Conservation (phyloP, 2,797 vertebrate species). For the Gambusia yucatana region DNA sequence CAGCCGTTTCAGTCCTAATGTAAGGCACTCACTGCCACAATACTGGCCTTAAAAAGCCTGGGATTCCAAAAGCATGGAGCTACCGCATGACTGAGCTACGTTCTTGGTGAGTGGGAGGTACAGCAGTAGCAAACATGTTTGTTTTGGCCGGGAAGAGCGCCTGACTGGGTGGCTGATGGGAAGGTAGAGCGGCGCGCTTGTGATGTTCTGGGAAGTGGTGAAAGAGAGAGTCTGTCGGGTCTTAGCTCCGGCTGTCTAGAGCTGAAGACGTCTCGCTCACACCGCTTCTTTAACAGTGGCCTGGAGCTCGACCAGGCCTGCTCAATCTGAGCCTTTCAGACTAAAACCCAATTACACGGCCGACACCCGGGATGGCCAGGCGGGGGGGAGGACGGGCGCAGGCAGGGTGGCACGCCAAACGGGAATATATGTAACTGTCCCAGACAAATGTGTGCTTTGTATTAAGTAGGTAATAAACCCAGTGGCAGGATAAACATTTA, state of each 20-base stretch:
- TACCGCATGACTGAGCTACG: background rate
- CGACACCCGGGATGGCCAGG: constrained; percentile 39
- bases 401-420: constrained; percentile 55
- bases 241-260: constrained; percentile 45
- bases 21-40: constrained; percentile 19
- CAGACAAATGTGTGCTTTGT: constrained; percentile 20
- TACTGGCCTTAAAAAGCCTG: background rate
- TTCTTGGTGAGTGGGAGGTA: constrained; percentile 31
- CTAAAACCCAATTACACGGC: constrained; percentile 37
- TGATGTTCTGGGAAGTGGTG: constrained; percentile 79
- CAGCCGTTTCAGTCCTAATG: background rate
- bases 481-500: constrained; percentile 15
- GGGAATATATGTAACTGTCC: constrained; percentile 43
- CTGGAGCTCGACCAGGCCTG: constrained; percentile 67
- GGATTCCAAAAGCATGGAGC: background rate
- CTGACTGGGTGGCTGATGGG: constrained; percentile 59
- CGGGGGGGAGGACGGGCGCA: constrained; percentile 17
- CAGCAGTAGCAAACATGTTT: constrained; percentile 44
- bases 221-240: constrained; percentile 79
- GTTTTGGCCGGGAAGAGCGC: constrained; percentile 50
- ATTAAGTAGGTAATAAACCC: constrained; percentile 29
- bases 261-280: constrained; percentile 45
- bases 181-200: constrained; percentile 46
- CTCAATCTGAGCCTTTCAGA: constrained; percentile 78
- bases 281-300: constrained; percentile 65